Percentiles rank a stretch among this genome's conserved stretches.
Conservation (phyloP, 1,140 invertebrate genomes). For the Euwallacea fornicatus region DNA sequence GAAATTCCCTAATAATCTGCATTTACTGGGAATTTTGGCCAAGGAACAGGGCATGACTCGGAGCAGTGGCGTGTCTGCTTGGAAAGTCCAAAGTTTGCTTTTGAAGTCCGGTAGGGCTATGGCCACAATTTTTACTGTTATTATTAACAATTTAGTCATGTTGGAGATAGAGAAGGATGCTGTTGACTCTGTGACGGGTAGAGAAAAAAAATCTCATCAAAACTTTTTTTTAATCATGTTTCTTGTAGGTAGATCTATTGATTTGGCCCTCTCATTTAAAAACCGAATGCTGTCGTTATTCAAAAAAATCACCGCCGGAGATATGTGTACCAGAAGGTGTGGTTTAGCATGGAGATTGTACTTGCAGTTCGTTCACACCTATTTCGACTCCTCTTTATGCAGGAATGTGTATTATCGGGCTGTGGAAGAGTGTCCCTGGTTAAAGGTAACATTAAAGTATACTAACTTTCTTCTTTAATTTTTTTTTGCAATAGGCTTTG, state of each 20-base stretch:
- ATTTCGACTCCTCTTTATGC: constrained; percentile 47
- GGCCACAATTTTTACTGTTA: constrained; percentile 48
- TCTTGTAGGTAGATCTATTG: constrained; percentile 35
- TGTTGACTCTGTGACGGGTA: constrained; percentile 48
- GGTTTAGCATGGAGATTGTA: constrained; percentile 63
- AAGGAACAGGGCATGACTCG: constrained; percentile 47
- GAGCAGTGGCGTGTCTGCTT: constrained; percentile 48
- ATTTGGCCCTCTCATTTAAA: constrained; percentile 38
- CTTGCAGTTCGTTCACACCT: constrained; percentile 56
- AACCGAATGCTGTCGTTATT: constrained; percentile 52
- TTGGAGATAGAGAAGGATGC: constrained; percentile 42
- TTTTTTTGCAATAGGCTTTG: constrained; percentile 50
- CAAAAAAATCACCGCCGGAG: constrained; percentile 47
- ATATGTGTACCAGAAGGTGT: constrained; percentile 55
- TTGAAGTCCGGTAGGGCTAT: constrained; percentile 48
- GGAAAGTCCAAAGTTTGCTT: constrained; percentile 50
- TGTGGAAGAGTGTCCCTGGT: constrained; percentile 69
- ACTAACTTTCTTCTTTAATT: background rate
- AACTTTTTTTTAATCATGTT: background rate
- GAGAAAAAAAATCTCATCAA: constrained; percentile 6
- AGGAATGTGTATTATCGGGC: constrained; percentile 58
- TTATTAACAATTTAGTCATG: constrained; percentile 47
- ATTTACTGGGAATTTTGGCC: constrained; percentile 54
- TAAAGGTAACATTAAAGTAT: constrained; percentile 55
- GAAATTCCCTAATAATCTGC: constrained; percentile 61